Percentiles rank a stretch among this genome's conserved stretches.
phyloP scores from a whole-genome alignment of 2,797 vertebrate species.

The Melanotaenia parkinsoni region DNA sequence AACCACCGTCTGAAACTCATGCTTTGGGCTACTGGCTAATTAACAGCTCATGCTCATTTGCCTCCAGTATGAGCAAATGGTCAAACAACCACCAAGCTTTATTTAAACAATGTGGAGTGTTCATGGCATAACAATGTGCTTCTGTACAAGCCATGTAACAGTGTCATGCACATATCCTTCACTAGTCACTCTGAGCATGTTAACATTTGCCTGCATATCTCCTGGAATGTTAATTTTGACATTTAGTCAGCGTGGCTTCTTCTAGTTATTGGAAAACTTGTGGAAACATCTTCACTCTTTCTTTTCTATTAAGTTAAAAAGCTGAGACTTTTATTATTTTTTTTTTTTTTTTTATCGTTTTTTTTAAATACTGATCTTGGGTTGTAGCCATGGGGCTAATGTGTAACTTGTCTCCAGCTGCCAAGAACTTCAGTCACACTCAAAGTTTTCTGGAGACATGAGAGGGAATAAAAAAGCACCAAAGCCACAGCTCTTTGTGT shows the following conservation, averaged over 20 bases:
- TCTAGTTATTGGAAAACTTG: neutral
- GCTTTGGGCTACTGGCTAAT: neutral
- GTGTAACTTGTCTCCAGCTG: constrained; percentile 10
- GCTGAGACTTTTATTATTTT: neutral
- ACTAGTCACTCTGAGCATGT: too few relatives aligned
- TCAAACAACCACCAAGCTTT: neutral
- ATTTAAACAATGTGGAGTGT: neutral
- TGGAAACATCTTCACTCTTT: neutral
- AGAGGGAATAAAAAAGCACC: constrained; percentile 49
- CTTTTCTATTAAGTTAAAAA: constrained; percentile 12
- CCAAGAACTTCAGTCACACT: constrained; percentile 32
- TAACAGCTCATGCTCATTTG: neutral
- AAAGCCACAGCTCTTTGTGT: constrained; percentile 37
- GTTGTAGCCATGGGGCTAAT: neutral
- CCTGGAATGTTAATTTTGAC: neutral
- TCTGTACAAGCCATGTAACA: neutral
- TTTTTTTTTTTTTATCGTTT: constrained; percentile 3
- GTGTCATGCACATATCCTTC: neutral
- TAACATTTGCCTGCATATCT: too few relatives aligned
- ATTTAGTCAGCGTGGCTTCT: neutral
- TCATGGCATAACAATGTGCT: neutral
- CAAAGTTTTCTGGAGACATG: constrained; percentile 45
- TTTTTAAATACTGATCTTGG: constrained; percentile 9
- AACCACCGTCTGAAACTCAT: neutral
- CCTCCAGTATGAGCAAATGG: neutral